phyloP scores from a whole-genome alignment of 2,113 vertebrate species.

The Scytalopus superciliaris region DNA sequence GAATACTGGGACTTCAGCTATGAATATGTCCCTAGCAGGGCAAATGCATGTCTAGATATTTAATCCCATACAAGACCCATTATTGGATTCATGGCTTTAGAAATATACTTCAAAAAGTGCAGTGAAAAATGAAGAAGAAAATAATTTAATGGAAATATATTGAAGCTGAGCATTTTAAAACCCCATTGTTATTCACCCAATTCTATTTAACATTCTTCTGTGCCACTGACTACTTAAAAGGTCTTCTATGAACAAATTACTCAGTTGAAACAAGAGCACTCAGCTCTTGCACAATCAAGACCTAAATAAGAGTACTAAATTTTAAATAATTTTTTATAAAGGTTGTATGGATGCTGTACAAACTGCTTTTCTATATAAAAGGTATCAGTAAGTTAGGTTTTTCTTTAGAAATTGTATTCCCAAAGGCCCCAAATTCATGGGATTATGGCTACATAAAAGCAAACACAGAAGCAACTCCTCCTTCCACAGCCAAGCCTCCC shows the following conservation, averaged over 20 bases:
- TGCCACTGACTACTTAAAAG: constrained; percentile 44
- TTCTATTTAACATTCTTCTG: constrained; percentile 47
- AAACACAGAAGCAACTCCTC: background rate
- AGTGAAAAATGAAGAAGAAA: constrained; percentile 26
- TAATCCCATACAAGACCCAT: background rate
- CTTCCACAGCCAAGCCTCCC: background rate
- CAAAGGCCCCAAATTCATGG: background rate
- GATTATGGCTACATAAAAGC: background rate
- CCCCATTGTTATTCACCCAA: constrained; percentile 24
- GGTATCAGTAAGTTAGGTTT: background rate
- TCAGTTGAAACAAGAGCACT: constrained; percentile 27
- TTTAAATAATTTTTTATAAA: background rate
- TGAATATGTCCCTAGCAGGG: background rate
- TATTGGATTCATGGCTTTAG: background rate
- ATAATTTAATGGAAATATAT: constrained; percentile 11
- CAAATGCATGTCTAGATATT: background rate
- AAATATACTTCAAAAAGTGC: background rate
- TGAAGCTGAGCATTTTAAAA: constrained; percentile 27
- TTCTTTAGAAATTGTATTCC: background rate
- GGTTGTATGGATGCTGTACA: background rate
- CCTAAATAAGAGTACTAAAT: background rate
- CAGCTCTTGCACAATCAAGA: constrained; percentile 12
- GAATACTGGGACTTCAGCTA: background rate
- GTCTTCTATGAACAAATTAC: constrained; percentile 30
- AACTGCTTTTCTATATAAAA: background rate